Base-by-base conservation (phyloP, 1,140 invertebrate genomes). In the Drosophila jambulina region DNA sequence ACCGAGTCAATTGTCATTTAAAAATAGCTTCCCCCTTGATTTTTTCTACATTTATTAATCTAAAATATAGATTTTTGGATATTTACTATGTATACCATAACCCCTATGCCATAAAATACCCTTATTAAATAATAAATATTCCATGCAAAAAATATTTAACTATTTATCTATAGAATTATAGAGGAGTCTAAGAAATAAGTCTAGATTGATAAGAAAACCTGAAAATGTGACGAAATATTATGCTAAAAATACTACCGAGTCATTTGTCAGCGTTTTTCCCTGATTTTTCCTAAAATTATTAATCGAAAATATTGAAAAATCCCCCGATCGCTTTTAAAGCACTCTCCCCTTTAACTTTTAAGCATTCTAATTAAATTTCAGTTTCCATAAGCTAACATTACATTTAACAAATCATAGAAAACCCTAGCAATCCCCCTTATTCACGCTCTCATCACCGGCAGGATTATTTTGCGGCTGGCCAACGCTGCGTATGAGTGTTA, bases 381-480 rank as follows among this genome's bases (percentile, higher is more conserved):
- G 2, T 19, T 19, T 7, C 25, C 48, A 10, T 49, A 27, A 19
- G 17, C 25, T 49, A 10, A 12, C 10, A 27, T n/a, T 25, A 25
- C 0, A 17, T 9, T 48, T 27, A 27, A 48, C 8, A 48, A 25
- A 25, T 48, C 8, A 17, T 49, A 49, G 2, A 32, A 25, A 12
- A 10, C 5, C n/a, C 4, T 51, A 32, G 32, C 12, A 23, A 51
- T 36, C 40, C 57, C 42, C 46, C 32, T 15, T 32, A 12, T 29
- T 27, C 53, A 45, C 45, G 57, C 25, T 36, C 21, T 27, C 71
- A 68, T 70, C 64, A 46, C 58, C 29, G 48, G 17, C 40, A 21
- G 34, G 58, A 62, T 75, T 56, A 62, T 75, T 38, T 36, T 49
- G 75, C 38, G 67, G 67, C 59, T 72, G 53, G 21, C 17, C 43